These are phyloP conservation scores for Dasysyrphus albostriatus DNA, from an alignment of 2,888 invertebrate species.

Conservation along the genomic window DNA sequence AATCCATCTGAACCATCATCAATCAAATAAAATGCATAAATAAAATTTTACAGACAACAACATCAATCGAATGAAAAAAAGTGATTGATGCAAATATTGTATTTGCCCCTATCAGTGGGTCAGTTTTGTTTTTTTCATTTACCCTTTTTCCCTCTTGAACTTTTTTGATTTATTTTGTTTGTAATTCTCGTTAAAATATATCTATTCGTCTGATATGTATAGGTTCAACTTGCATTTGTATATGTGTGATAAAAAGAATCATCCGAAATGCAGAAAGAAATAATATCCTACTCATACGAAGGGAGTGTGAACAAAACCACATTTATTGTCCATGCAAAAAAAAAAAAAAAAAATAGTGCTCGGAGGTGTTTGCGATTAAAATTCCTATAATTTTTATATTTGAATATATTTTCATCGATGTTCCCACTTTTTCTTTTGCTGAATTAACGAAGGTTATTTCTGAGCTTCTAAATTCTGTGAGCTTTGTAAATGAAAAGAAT, in stretches of 20 bases:
- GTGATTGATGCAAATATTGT: conserved; percentile 65
- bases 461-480: too few relatives aligned
- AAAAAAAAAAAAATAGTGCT: background rate
- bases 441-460: too few relatives aligned
- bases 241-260: conserved; percentile 43
- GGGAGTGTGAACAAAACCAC: conserved; percentile 1
- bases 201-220: conserved; percentile 22
- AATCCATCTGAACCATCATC: conserved; percentile 54
- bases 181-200: conserved; percentile 16
- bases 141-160: background rate
- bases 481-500: too few relatives aligned
- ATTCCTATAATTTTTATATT: background rate
- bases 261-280: conserved; percentile 17
- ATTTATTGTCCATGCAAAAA: background rate
- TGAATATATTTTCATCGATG: too few relatives aligned
- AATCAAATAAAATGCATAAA: conserved; percentile 56
- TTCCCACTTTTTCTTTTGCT: too few relatives aligned
- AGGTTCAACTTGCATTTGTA: background rate
- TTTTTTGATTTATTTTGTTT: background rate
- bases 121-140: conserved; percentile 39
- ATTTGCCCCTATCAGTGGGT: conserved; percentile 47
- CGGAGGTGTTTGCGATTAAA: background rate
- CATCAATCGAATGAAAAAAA: background rate
- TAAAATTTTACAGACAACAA: conserved; percentile 33
- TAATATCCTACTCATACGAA: conserved; percentile 36